Evolutionary conservation across 2,888 invertebrate genomes (phyloP), one percentile per base, ranked within the genome.

Genomic region (Nemapogon koenigi): DNA sequence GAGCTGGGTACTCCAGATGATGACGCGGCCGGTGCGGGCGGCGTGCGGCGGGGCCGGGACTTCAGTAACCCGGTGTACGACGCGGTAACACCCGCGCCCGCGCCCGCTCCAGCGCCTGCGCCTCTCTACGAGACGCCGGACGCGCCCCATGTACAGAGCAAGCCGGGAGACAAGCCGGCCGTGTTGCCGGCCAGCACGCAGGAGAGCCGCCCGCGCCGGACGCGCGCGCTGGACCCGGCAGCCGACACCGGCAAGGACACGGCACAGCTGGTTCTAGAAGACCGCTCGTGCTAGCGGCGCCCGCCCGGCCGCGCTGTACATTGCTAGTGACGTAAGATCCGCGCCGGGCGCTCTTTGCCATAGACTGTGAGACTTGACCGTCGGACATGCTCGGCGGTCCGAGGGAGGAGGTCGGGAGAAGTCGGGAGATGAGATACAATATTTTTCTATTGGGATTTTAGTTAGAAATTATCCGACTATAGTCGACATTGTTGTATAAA

Each of bases 51-150:
- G 66, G 88, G 87, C 41, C 81, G 96, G 37, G 97, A 98, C 71
- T 98, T 98, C 81, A 91, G 93, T 57, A 98, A 98, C 78, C 97
- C 97, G 33, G 96, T 97, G 91, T 98, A 97, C 69, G 97, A 98
- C 58, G 94, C 93, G 33, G 90, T 89, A 39, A 87, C 88, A 48
- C 80, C 86, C 46, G 84, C 83, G n/a, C 58, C 60, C 0, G 68
- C 64, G 8, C 58, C 64, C 15, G 54, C 68, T 0, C 25, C 14
- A 7, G 4, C 14, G 14, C 2, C 6, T 2, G 3, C 11, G 4
- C n/a, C 14, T 6, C 8, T 91, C 49, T 92, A 91, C 62, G 91
- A 92, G 69, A 88, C 91, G 47, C 90, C 91, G 28, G 86, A 87
- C 38, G 91, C 88, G 53, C n/a, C n/a, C n/a, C n/a, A n/a, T n/a